A percentile compares a stretch with the other conserved stretches of the same genome.
Conservation (phyloP, 2,888 invertebrate species). For the Noctua comes region DNA sequence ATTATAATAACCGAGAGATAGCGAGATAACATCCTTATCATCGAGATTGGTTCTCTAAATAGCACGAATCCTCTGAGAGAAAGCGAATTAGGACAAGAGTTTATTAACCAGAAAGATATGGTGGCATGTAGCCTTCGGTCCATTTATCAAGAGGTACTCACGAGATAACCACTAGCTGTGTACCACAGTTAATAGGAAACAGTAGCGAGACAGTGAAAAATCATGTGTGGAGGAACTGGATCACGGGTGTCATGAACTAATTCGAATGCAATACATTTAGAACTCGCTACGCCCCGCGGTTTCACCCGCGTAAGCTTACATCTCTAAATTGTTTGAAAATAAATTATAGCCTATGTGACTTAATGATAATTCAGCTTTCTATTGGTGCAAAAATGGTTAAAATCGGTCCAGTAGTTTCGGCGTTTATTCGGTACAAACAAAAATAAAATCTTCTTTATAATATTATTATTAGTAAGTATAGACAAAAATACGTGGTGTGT, state of each 20-base stretch:
- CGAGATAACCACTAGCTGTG: conserved; percentile 33
- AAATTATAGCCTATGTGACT: too few species aligned
- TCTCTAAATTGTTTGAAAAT: too few species aligned
- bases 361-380: too few species aligned
- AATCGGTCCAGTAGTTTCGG: too few species aligned
- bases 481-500: neutral
- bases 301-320: too few species aligned
- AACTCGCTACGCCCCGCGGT: too few species aligned
- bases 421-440: too few species aligned
- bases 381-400: too few species aligned
- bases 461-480: too few species aligned
- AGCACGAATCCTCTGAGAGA: conserved; percentile 49
- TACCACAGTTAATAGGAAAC: conserved; percentile 5
- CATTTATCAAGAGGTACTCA: conserved; percentile 65
- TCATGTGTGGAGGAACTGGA: conserved; percentile 5
- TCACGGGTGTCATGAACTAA: neutral
- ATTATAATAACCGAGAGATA: conserved; percentile 32
- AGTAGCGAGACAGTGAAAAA: conserved; percentile 16
- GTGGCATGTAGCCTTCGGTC: conserved; percentile 43
- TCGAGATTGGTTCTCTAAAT: conserved; percentile 45
- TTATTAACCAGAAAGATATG: conserved; percentile 71
- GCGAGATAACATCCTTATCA: conserved; percentile 49
- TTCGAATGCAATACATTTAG: neutral
- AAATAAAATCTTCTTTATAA: too few species aligned
- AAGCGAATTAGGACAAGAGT: conserved; percentile 64